Conservation (phyloP, 2,113 vertebrate species). For the Dasyurus viverrinus region DNA sequence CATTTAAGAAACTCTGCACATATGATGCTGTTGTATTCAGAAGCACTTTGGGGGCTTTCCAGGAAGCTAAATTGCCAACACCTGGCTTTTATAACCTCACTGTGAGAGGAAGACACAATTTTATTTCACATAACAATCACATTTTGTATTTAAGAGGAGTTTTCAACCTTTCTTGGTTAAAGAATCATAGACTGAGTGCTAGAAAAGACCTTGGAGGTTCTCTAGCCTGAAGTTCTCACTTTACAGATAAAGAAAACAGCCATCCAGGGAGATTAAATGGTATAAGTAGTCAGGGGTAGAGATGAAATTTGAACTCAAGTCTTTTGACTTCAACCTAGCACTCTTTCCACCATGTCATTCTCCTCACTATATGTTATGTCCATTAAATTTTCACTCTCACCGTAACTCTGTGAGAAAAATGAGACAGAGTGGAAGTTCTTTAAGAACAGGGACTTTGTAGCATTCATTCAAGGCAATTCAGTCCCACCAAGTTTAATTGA, state of each 20-base stretch:
- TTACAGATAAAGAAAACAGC: background rate
- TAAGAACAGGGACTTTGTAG: background rate
- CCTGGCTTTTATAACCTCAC: background rate
- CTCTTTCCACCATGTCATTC: background rate
- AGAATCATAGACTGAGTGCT: background rate
- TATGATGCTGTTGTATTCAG: background rate
- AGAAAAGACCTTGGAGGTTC: background rate
- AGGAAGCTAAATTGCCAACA: background rate
- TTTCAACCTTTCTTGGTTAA: background rate
- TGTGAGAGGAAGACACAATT: background rate
- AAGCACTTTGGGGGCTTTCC: background rate
- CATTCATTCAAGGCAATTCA: background rate
- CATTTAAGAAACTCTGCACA: background rate
- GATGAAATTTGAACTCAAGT: background rate
- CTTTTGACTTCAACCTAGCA: background rate
- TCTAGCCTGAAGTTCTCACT: background rate
- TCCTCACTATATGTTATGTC: background rate
- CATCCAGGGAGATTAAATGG: background rate
- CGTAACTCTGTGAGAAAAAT: background rate
- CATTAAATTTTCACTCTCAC: background rate
- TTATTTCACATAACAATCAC: background rate
- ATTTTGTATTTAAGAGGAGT: background rate
- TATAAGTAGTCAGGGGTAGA: background rate
- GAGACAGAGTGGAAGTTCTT: background rate
- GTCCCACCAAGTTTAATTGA: background rate